A percentile compares a stretch with the other conserved stretches of the same genome.
These are phyloP conservation scores for Microplitis manilae DNA, from an alignment of 2,888 invertebrate species.

Conservation along the genomic window DNA sequence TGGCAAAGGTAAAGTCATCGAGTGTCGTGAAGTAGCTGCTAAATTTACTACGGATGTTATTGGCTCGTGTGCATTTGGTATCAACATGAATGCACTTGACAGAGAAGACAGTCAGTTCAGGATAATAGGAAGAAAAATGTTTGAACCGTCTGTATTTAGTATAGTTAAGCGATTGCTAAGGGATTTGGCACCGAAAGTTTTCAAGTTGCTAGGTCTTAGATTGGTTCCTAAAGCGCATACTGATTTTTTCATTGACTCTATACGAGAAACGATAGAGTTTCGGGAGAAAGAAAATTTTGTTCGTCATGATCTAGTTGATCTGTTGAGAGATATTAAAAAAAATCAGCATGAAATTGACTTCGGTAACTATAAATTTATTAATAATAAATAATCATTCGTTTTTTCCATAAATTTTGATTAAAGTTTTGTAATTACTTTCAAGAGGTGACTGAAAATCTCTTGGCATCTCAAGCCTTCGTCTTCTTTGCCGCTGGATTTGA, in stretches of 20 bases:
- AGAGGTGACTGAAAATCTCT: conserved; percentile 63
- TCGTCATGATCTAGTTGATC: conserved; percentile 71
- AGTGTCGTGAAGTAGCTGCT: conserved; percentile 54
- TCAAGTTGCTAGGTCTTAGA: conserved; percentile 45
- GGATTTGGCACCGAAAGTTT: conserved; percentile 50
- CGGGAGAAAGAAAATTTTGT: conserved; percentile 66
- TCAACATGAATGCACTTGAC: conserved; percentile 61
- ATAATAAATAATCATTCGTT: background rate
- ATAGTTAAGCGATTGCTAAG: conserved; percentile 29
- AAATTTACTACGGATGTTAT: conserved; percentile 68
- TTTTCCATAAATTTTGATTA: no score
- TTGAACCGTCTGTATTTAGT: conserved; percentile 50
- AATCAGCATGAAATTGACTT: conserved; percentile 49
- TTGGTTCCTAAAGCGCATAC: conserved; percentile 50
- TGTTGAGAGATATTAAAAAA: conserved; percentile 64
- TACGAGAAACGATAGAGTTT: conserved; percentile 63
- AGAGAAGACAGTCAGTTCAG: conserved; percentile 61
- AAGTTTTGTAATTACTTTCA: conserved; percentile 29
- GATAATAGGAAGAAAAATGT: conserved; percentile 58
- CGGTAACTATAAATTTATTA: conserved; percentile 1
- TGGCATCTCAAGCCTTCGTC: conserved; percentile 69
- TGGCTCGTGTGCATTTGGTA: conserved; percentile 66
- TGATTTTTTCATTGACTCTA: conserved; percentile 60
- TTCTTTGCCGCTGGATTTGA: conserved; percentile 73
- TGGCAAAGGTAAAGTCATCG: conserved; percentile 30